These are phyloP conservation scores for Helarctos malayanus DNA, from an alignment of 2,797 vertebrate genomes.

Conservation along the genomic window DNA sequence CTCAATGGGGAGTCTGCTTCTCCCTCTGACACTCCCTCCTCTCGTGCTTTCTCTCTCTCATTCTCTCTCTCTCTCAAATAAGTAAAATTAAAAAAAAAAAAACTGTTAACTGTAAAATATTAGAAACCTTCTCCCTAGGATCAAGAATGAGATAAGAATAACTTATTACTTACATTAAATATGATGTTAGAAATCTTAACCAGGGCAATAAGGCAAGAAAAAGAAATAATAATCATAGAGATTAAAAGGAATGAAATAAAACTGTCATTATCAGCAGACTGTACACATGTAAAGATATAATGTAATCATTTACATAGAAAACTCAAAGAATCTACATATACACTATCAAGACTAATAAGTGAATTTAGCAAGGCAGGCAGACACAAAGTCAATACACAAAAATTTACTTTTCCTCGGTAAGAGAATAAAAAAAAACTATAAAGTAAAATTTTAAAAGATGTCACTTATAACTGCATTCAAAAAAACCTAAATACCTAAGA, in stretches of 20 bases:
- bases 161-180: neutral
- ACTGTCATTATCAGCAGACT: neutral
- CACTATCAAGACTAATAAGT: neutral
- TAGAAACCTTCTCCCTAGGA: neutral
- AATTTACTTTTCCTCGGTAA: neutral
- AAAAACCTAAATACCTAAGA: neutral
- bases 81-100: too few species aligned
- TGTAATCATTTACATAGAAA: neutral
- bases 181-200: neutral
- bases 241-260: conserved; percentile 20
- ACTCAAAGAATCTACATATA: neutral
- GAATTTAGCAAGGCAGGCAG: neutral
- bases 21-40: too few species aligned
- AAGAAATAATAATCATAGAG: neutral
- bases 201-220: neutral
- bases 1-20: too few species aligned
- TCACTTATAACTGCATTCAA: neutral
- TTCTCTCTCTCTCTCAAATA: too few species aligned
- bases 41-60: too few species aligned
- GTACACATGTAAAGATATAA: neutral
- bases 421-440: neutral
- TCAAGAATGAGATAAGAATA: neutral
- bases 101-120: neutral
- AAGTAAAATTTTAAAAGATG: neutral
- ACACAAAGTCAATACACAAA: neutral